Evolutionary conservation across 2,888 invertebrate genomes (phyloP).

Genomic region (Athrips mouffetella): DNA sequence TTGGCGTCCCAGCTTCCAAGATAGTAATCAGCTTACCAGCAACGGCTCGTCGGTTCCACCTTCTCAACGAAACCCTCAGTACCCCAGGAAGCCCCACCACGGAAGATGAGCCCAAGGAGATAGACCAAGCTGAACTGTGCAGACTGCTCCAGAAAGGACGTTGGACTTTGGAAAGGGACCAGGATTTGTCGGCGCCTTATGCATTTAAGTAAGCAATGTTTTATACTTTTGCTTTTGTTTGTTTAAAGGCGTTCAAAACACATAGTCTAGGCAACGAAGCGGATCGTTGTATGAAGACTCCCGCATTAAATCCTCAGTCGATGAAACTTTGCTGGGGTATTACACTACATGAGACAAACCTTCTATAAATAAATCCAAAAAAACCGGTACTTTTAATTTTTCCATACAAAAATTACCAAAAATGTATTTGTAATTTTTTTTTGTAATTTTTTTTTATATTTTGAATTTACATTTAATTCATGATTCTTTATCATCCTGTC

Average conservation of each 20-base stretch:
- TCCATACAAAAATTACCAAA: too few species aligned
- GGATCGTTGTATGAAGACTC: too few species aligned
- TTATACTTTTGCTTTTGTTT: not conserved
- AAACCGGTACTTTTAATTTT: too few species aligned
- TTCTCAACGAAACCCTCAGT: slow-evolving; percentile 81
- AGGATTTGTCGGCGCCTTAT: slow-evolving; percentile 87
- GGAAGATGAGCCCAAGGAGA: slow-evolving; percentile 74
- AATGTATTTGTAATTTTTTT: too few species aligned
- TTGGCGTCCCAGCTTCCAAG: slow-evolving; percentile 84
- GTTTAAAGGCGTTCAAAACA: not conserved
- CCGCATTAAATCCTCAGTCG: too few species aligned
- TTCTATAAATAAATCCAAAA: too few species aligned
- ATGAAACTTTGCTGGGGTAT: too few species aligned
- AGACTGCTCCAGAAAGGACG: slow-evolving; percentile 75
- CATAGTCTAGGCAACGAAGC: too few species aligned
- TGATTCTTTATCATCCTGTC: too few species aligned
- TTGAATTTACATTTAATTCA: too few species aligned
- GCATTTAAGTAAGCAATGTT: slow-evolving; percentile 79
- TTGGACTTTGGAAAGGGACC: slow-evolving; percentile 87
- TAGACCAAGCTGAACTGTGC: slow-evolving; percentile 81
- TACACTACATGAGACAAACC: too few species aligned
- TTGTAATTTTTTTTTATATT: too few species aligned
- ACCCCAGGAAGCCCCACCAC: slow-evolving; percentile 82
- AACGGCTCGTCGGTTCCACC: slow-evolving; percentile 82
- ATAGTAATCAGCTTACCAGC: slow-evolving; percentile 85